A percentile compares a stretch with the other conserved stretches of the same genome.
Conservation (phyloP, 1,140 invertebrate genomes). For the Drosophila biarmipes region DNA sequence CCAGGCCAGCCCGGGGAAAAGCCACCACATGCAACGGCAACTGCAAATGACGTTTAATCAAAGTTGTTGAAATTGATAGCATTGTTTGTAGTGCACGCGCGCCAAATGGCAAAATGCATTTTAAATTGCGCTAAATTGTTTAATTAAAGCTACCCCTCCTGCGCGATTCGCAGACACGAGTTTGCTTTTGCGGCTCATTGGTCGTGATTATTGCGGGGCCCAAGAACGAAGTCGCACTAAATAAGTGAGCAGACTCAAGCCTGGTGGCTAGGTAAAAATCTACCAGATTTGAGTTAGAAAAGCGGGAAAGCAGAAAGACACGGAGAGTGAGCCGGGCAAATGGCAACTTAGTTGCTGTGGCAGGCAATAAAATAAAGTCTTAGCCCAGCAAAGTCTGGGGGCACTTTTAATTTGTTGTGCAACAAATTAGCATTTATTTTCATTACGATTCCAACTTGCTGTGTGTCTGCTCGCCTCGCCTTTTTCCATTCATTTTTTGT, state of each 20-base stretch:
- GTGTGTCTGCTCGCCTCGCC: neutral
- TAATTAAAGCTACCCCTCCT: constrained; percentile 61
- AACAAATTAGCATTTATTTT: constrained; percentile 82
- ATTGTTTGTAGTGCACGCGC: constrained; percentile 64
- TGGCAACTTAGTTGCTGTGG: constrained; percentile 71
- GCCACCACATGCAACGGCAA: constrained; percentile 22
- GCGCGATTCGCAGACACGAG: constrained; percentile 13
- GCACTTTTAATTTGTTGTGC: constrained; percentile 79
- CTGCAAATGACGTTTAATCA: constrained; percentile 83
- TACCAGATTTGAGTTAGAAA: constrained; percentile 73
- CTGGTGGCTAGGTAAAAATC: constrained; percentile 32
- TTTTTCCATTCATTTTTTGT: constrained; percentile 28
- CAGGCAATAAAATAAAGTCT: constrained; percentile 81
- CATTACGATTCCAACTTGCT: constrained; percentile 66
- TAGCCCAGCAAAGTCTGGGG: constrained; percentile 50
- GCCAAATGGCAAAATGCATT: constrained; percentile 71
- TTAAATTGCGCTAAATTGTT: constrained; percentile 72
- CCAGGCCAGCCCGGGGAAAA: neutral
- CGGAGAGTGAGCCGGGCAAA: constrained; percentile 27
- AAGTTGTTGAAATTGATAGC: constrained; percentile 83
- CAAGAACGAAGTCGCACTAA: constrained; percentile 53
- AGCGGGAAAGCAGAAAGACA: neutral
- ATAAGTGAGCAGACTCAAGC: constrained; percentile 50
- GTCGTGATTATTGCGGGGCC: constrained; percentile 52
- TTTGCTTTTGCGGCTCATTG: constrained; percentile 58